Percentiles rank a stretch among this genome's conserved stretches.
phyloP scores from a whole-genome alignment of 2,888 invertebrate species.

The Ryuthela nishihirai region DNA sequence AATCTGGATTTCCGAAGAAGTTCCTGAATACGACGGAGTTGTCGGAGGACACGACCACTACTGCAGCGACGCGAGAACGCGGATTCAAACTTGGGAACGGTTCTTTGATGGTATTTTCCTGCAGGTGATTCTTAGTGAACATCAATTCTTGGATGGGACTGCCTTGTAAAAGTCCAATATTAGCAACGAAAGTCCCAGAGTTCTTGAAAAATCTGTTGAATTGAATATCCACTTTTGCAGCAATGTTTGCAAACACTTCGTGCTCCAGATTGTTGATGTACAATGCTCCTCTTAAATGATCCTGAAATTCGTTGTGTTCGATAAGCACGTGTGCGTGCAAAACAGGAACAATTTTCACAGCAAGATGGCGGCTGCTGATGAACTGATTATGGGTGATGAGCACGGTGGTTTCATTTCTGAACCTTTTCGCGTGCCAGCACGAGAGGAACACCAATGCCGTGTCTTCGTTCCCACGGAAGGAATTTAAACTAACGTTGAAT shows the following conservation, averaged over 20 bases:
- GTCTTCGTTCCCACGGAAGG: constrained; percentile 72
- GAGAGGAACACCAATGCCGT: constrained; percentile 77
- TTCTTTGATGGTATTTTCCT: constrained; percentile 78
- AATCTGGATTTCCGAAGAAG: constrained; percentile 83
- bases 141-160: constrained; percentile 73
- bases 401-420: constrained; percentile 16
- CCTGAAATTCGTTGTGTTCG: constrained; percentile 83
- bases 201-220: constrained; percentile 90
- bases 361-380: constrained; percentile 65
- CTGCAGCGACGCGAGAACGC: constrained; percentile 86
- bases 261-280: constrained; percentile 70
- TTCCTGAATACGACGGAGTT: constrained; percentile 87
- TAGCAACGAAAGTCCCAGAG: constrained; percentile 79
- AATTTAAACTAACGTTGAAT: constrained; percentile 87
- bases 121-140: constrained; percentile 82
- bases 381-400: constrained; percentile 66
- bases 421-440: constrained; percentile 62
- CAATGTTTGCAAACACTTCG: constrained; percentile 71
- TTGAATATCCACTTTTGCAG: constrained; percentile 66
- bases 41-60: constrained; percentile 83
- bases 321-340: constrained; percentile 72
- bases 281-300: constrained; percentile 76
- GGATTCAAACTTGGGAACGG: constrained; percentile 80
- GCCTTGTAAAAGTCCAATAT: constrained; percentile 81
- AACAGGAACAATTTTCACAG: constrained; percentile 74